Evolutionary conservation across 2,113 vertebrate species (phyloP).

Genomic region (Dipodomys spectabilis): DNA sequence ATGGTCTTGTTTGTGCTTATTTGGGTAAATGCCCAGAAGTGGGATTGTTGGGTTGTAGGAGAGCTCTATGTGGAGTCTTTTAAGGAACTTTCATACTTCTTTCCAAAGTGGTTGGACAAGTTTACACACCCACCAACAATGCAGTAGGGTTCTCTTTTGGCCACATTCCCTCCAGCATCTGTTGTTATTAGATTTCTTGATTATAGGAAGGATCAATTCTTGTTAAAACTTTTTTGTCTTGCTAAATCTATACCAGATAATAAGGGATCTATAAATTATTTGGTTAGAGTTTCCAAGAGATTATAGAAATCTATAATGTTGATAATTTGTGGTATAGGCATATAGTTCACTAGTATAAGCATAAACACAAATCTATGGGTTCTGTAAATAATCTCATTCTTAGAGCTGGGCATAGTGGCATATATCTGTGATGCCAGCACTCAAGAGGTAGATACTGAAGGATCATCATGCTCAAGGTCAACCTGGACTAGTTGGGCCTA

Average conservation of each 20-base stretch:
- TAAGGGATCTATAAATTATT: neutral
- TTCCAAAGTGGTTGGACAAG: no score
- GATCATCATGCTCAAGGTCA: neutral
- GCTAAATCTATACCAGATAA: neutral
- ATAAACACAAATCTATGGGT: neutral
- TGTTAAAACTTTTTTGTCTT: conserved; percentile 19
- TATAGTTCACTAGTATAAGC: neutral
- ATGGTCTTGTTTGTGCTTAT: no score
- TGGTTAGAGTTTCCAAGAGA: neutral
- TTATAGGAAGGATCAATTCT: neutral
- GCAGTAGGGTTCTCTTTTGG: no score
- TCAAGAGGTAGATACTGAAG: no score
- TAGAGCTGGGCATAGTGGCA: no score
- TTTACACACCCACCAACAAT: no score
- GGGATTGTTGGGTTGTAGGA: no score
- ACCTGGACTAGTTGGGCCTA: neutral
- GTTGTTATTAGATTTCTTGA: no score
- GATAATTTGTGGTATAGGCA: neutral
- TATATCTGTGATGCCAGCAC: neutral
- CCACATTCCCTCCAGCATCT: no score
- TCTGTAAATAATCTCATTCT: conserved; percentile 21
- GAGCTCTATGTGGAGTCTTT: no score
- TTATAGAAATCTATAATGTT: neutral
- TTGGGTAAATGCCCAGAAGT: no score
- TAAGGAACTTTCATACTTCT: no score